A percentile compares a stretch with the other conserved stretches of the same genome.
These are phyloP conservation scores for Pycnonotus jocosus DNA, from an alignment of 2,113 vertebrate genomes.

Conservation along the genomic window DNA sequence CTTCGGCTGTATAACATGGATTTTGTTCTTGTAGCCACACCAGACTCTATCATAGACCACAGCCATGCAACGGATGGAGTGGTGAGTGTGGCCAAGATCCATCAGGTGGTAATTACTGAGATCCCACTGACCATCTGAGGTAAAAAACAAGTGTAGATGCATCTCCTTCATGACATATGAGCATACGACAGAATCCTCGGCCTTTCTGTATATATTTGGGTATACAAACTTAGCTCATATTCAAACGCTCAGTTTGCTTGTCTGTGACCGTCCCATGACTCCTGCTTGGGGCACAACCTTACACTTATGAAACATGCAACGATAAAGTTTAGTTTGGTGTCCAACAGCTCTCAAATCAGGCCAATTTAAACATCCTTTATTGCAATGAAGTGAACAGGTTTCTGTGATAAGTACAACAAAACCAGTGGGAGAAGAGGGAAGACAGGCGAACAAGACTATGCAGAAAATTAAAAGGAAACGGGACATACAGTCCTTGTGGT, in stretches of 20 bases:
- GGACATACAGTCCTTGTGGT: not conserved
- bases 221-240: not conserved
- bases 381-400: not conserved
- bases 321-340: not conserved
- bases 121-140: constrained; percentile 92
- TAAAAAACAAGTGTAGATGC: not conserved
- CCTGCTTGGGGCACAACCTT: not conserved
- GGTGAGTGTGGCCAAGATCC: constrained; percentile 95
- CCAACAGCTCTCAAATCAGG: not conserved
- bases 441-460: not conserved
- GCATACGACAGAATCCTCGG: not conserved
- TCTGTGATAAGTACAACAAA: not conserved
- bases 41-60: constrained; percentile 96
- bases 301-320: not conserved
- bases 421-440: not conserved
- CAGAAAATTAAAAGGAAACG: not conserved
- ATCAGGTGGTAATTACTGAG: constrained; percentile 97
- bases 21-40: constrained; percentile 99
- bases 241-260: not conserved
- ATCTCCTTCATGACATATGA: not conserved
- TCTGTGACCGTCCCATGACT: not conserved
- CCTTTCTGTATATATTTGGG: not conserved
- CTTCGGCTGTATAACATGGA: constrained; percentile 98
- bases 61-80: constrained; percentile 98
- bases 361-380: not conserved